Percentiles rank a stretch among this genome's conserved stretches.
Conservation (phyloP, 2,797 vertebrate species). For the Crax fasciolata region DNA sequence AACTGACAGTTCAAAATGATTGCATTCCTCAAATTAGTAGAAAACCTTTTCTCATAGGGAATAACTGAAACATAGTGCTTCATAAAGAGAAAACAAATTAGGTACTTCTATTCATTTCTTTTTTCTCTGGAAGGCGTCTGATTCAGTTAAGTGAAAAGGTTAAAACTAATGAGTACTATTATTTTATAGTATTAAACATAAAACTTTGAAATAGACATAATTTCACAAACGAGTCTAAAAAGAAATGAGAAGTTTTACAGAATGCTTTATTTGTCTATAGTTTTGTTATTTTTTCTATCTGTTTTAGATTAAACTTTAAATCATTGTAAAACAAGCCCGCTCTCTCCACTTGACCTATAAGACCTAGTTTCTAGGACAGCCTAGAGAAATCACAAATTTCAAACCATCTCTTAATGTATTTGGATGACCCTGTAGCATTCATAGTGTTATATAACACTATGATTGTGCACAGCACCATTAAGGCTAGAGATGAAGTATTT, state of each 20-base stretch:
- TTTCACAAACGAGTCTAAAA: not conserved
- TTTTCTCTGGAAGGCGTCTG: not conserved
- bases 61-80: not conserved
- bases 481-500: not conserved
- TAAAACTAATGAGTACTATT: not conserved
- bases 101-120: not conserved
- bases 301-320: not conserved
- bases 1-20: not conserved
- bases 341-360: no score
- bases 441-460: not conserved
- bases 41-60: not conserved
- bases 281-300: not conserved
- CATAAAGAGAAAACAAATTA: not conserved
- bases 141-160: not conserved
- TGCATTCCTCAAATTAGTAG: not conserved
- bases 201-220: not conserved
- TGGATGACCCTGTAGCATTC: not conserved
- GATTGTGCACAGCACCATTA: not conserved
- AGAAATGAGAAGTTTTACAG: not conserved
- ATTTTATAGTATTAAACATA: not conserved
- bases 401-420: rapidly evolving
- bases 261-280: not conserved
- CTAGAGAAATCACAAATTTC: not conserved
- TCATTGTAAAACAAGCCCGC: not conserved
- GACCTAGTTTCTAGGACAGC: not conserved